phyloP scores from a whole-genome alignment of 2,888 invertebrate species.

The Chalcis sispes region DNA sequence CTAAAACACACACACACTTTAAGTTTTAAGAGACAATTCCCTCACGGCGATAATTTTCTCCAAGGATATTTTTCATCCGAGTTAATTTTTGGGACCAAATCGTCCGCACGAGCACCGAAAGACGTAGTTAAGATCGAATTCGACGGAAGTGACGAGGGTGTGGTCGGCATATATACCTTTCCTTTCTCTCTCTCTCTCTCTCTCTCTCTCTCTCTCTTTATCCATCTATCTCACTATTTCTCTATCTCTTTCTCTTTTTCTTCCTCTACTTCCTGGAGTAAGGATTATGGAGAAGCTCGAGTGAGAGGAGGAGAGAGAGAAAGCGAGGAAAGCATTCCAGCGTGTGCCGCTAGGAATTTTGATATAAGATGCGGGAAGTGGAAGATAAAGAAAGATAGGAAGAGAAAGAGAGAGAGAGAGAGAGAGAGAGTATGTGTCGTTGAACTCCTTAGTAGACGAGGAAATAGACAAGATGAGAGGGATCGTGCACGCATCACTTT shows the following conservation, averaged over 20 bases:
- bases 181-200: conserved; percentile 2
- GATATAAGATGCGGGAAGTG: conserved; percentile 66
- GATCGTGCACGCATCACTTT: too few relatives aligned
- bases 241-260: background rate
- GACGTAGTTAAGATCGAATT: too few relatives aligned
- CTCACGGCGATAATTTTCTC: too few relatives aligned
- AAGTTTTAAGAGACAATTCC: too few relatives aligned
- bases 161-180: conserved; percentile 45
- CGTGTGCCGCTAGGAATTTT: conserved; percentile 69
- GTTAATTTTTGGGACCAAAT: too few relatives aligned
- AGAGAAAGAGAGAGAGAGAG: background rate
- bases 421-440: background rate
- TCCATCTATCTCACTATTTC: background rate
- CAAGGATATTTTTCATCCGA: too few relatives aligned
- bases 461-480: background rate
- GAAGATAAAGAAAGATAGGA: too few relatives aligned
- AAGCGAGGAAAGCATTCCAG: conserved; percentile 62
- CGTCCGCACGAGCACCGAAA: background rate
- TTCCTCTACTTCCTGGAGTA: background rate
- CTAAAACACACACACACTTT: too few relatives aligned
- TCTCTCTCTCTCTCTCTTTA: background rate
- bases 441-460: background rate
- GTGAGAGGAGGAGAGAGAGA: too few relatives aligned
- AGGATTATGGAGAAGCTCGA: too few relatives aligned
- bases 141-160: conserved; percentile 58